Evolutionary conservation across 2,888 invertebrate genomes (phyloP).

Genomic region (Rotaria macrura): DNA sequence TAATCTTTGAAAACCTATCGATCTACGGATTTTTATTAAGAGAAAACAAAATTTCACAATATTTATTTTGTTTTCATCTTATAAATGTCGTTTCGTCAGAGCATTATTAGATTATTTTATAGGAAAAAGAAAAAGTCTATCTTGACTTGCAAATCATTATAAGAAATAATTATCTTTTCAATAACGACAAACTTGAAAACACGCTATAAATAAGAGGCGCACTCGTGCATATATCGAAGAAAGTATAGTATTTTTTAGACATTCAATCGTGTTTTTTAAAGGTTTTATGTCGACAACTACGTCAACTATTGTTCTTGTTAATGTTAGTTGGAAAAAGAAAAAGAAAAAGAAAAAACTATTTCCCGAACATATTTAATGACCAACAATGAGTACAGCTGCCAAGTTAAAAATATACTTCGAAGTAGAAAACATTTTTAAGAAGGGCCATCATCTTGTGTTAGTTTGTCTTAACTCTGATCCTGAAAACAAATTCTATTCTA

Average conservation of each 20-base stretch:
- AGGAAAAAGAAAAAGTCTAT: not conserved
- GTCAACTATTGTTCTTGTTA: not conserved
- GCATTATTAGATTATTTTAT: not conserved
- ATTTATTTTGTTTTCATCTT: not conserved
- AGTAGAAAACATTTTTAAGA: too few species aligned
- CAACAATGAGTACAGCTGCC: not conserved
- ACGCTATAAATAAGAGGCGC: not conserved
- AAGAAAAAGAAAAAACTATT: not conserved
- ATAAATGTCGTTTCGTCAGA: too few species aligned
- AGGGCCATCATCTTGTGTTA: too few species aligned
- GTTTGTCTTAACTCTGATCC: too few species aligned
- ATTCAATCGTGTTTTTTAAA: not conserved
- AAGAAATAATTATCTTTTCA: not conserved
- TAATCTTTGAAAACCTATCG: not conserved
- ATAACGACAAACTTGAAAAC: not conserved
- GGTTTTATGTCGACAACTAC: not conserved
- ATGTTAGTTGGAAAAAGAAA: not conserved
- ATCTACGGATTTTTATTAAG: not conserved
- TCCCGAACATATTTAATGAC: not conserved
- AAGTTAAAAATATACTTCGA: not conserved
- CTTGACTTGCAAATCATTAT: not conserved
- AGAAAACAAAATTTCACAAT: not conserved
- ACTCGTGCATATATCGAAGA: not conserved
- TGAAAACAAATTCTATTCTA: too few species aligned
- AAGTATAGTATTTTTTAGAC: not conserved